A percentile compares a stretch with the other conserved stretches of the same genome.
phyloP scores from a whole-genome alignment of 1,140 invertebrate species.

The Drosophila hydei region DNA sequence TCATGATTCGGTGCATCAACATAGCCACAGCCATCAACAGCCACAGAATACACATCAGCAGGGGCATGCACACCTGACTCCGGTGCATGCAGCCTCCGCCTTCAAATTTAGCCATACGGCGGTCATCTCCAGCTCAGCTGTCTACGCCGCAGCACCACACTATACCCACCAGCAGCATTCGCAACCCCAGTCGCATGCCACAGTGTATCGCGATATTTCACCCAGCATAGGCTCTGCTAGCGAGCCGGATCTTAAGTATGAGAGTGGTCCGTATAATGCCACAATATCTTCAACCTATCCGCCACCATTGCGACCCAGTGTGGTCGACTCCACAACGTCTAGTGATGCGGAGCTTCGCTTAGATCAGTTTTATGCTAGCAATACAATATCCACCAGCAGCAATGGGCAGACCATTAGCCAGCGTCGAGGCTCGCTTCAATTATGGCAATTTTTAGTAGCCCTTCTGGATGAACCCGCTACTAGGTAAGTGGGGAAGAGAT shows the following conservation, averaged over 20 bases:
- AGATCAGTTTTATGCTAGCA: conserved; percentile 76
- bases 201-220: conserved; percentile 63
- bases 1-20: conserved; percentile 50
- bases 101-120: conserved; percentile 77
- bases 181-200: conserved; percentile 49
- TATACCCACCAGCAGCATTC: conserved; percentile 65
- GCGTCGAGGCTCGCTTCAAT: conserved; percentile 92
- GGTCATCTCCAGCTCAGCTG: conserved; percentile 71
- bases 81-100: conserved; percentile 64
- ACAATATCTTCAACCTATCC: conserved; percentile 78
- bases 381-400: conserved; percentile 73
- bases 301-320: conserved; percentile 56
- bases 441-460: conserved; percentile 97
- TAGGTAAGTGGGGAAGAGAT: conserved; percentile 52
- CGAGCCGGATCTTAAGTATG: conserved; percentile 74
- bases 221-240: conserved; percentile 36
- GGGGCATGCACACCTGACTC: conserved; percentile 60
- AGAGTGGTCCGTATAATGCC: conserved; percentile 75
- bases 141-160: conserved; percentile 62
- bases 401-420: conserved; percentile 72
- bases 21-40: conserved; percentile 47
- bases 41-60: conserved; percentile 60
- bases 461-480: conserved; percentile 92
- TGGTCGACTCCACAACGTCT: conserved; percentile 78
- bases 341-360: conserved; percentile 75